phyloP scores from a whole-genome alignment of 2,113 vertebrate genomes.

The Pyxicephalus adspersus region DNA sequence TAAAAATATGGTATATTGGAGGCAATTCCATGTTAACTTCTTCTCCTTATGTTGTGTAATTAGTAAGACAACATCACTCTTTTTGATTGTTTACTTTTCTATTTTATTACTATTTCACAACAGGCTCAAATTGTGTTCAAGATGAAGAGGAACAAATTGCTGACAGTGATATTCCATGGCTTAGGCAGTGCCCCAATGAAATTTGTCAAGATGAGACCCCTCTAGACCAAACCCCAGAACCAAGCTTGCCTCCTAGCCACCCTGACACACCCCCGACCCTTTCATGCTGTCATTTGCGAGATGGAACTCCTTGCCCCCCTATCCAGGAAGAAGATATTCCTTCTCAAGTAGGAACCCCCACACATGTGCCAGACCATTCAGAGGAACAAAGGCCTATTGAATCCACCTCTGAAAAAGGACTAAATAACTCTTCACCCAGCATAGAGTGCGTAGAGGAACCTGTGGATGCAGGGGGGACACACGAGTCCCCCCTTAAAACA shows the following conservation, averaged over 20 bases:
- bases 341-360: slow-evolving; percentile 31
- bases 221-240: slow-evolving; percentile 51
- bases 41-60: too few relatives aligned
- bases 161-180: slow-evolving; percentile 41
- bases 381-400: slow-evolving; percentile 19
- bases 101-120: neutral
- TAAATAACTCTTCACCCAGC: slow-evolving; percentile 38
- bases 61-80: neutral
- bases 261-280: slow-evolving; percentile 47
- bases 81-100: neutral
- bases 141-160: slow-evolving; percentile 38
- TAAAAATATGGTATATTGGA: too few relatives aligned
- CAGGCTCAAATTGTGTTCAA: slow-evolving; percentile 44
- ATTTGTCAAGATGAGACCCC: slow-evolving; percentile 47
- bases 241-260: slow-evolving; percentile 52
- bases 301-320: slow-evolving; percentile 48
- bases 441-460: slow-evolving; percentile 39
- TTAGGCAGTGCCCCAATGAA: slow-evolving; percentile 43
- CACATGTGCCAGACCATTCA: slow-evolving; percentile 22
- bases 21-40: too few relatives aligned
- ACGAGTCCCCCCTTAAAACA: slow-evolving; percentile 26
- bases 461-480: slow-evolving; percentile 29
- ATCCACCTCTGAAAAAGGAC: slow-evolving; percentile 29
- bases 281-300: slow-evolving; percentile 36
- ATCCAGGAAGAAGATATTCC: slow-evolving; percentile 48